Conservation (phyloP, 2,888 invertebrate species). For the Oxyteleia sp. region DNA sequence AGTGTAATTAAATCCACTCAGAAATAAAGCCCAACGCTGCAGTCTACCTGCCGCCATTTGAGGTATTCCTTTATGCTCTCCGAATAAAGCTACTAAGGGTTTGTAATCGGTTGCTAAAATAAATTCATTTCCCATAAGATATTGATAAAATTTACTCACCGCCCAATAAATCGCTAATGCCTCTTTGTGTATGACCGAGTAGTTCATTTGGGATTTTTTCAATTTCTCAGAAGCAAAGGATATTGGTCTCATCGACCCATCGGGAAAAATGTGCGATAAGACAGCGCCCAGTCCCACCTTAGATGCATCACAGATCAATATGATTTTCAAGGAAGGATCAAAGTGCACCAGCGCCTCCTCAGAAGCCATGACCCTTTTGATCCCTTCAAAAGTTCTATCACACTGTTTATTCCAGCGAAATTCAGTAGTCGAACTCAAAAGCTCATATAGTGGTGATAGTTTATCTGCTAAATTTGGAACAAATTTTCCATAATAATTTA, state of each 20-base stretch:
- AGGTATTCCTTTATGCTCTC: conserved; percentile 57
- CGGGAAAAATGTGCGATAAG: conserved; percentile 76
- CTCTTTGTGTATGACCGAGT: conserved; percentile 82
- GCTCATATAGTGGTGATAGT: conserved; percentile 35
- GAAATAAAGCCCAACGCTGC: conserved; percentile 49
- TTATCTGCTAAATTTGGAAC: conserved; percentile 34
- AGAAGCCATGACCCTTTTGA: conserved; percentile 36
- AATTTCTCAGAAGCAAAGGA: conserved; percentile 80
- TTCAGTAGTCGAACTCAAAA: neutral
- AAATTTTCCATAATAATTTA: conserved; percentile 63
- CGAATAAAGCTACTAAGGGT: conserved; percentile 75
- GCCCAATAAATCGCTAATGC: conserved; percentile 83
- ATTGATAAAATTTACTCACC: conserved; percentile 82
- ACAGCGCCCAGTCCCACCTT: conserved; percentile 80
- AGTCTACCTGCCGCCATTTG: conserved; percentile 55
- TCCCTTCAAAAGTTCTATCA: conserved; percentile 25
- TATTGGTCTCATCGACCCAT: conserved; percentile 78
- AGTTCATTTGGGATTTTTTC: conserved; percentile 80
- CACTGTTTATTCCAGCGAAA: conserved; percentile 44
- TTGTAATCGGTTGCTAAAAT: conserved; percentile 81
- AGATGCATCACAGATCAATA: conserved; percentile 71
- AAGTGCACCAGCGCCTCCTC: conserved; percentile 62
- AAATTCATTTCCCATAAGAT: conserved; percentile 81
- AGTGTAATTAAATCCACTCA: conserved; percentile 46
- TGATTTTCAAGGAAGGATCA: conserved; percentile 58